Base-by-base conservation (phyloP, 1,140 invertebrate genomes). In the Rhagoletis pomonella region DNA sequence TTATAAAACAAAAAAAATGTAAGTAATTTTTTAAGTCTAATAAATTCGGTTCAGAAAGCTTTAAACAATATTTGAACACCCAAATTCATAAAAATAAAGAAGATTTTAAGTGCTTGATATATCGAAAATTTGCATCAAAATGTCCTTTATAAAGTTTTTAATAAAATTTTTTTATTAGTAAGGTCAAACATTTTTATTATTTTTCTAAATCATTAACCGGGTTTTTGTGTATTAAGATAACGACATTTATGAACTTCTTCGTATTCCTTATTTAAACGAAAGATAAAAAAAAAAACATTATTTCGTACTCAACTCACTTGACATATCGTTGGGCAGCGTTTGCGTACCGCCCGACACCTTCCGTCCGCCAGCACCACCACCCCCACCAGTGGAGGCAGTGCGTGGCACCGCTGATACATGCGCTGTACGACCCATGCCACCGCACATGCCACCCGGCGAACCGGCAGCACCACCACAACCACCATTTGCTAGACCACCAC, bases 301-400 rank as follows among this genome's bases (percentile, higher is more conserved):
- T 62, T 55, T 7, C 1, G 67, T 14, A 88, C 64, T 29, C n/a
- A 88, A 94, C 94, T 94, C 91, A 95, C 95, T 96, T 91, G 95
- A 95, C 55, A 97, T 94, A 89, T 97, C 97, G 88, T 96, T 96
- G 5, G 96, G 97, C 90, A 96, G 95, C 0, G 97, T 98, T 93
- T 98, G 97, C 0, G 97, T 98, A 6, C 97, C 97, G 17, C 97
- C 97, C 7, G 97, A 97, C 1, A 97, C 96, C 94, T 97, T 97
- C 6, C 98, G 96, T 94, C 98, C 97, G 19, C 96, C 95, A 93
- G 89, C 89, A 9, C 17, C 44, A 1, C 29, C 29, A 29, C 98
- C 97, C n/a, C 96, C 95, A 93, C 89, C 88, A 4, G 4, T 9
- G 1, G 88, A 88, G 1, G 89, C 89, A 1, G 96, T 97, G 89